Conservation (phyloP, 1,140 invertebrate species). For the Drosophila seguyi region DNA sequence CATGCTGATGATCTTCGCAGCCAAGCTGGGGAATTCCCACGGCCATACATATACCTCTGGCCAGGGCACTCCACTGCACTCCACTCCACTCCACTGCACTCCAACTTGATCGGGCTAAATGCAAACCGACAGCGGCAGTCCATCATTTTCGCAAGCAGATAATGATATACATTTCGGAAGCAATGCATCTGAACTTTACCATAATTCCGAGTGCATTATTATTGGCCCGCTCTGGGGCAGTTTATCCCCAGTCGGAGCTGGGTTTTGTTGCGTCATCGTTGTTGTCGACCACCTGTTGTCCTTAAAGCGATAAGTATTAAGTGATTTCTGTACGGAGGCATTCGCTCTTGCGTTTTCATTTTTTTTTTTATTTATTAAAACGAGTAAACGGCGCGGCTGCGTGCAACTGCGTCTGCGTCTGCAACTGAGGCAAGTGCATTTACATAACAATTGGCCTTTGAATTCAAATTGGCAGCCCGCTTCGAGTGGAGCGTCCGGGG, state of each 20-base stretch:
- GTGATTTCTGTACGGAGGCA: constrained; percentile 53
- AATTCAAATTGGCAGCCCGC: constrained; percentile 66
- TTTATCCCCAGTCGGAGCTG: constrained; percentile 7
- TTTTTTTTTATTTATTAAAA: constrained; percentile 60
- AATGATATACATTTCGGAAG: constrained; percentile 82
- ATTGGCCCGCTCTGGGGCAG: constrained; percentile 44
- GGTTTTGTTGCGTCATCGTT: constrained; percentile 46
- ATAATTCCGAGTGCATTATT: constrained; percentile 78
- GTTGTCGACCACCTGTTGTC: constrained; percentile 73
- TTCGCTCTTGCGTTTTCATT: constrained; percentile 20
- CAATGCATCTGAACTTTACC: constrained; percentile 79
- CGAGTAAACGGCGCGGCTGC: constrained; percentile 34
- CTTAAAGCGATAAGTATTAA: constrained; percentile 78
- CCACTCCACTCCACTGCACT: constrained; percentile 14
- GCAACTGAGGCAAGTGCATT: constrained; percentile 61
- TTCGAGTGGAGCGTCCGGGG: background rate
- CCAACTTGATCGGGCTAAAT: constrained; percentile 39
- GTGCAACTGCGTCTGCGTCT: constrained; percentile 44
- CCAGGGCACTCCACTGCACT: constrained; percentile 6
- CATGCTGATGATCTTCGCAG: constrained; percentile 9
- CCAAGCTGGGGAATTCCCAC: constrained; percentile 63
- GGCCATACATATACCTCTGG: constrained; percentile 33
- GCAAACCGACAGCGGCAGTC: constrained; percentile 66
- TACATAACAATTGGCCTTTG: constrained; percentile 80
- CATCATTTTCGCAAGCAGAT: constrained; percentile 74